Conservation (phyloP, 2,888 invertebrate species). For the Toxonevra muliebris region DNA sequence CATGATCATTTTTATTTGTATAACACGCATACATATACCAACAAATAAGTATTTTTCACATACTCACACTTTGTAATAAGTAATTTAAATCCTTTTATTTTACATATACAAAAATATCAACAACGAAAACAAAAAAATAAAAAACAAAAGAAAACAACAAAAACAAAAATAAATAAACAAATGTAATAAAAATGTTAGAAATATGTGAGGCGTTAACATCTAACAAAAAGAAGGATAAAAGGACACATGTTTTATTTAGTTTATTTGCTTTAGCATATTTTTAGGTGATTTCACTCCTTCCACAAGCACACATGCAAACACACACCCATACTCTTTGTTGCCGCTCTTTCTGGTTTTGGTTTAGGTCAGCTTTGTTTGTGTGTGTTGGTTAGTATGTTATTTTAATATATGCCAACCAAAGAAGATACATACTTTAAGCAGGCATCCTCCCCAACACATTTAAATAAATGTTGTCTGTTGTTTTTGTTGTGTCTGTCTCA, state of each 20-base stretch:
- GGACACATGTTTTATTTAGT: background rate
- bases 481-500: background rate
- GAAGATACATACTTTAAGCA: background rate
- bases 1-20: no score
- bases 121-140: background rate
- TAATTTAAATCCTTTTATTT: background rate
- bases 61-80: background rate
- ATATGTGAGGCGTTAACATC: background rate
- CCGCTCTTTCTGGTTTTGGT: conserved; percentile 3
- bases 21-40: no score
- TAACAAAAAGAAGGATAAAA: background rate
- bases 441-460: background rate
- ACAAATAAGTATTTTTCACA: background rate
- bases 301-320: background rate
- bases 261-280: conserved; percentile 6
- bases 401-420: no score
- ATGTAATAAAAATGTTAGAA: background rate
- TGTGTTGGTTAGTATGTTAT: background rate
- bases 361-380: background rate
- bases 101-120: background rate
- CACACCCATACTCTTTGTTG: background rate
- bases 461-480: background rate
- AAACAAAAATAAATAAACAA: background rate
- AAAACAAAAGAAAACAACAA: background rate
- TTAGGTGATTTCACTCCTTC: background rate